phyloP scores from a whole-genome alignment of 2,113 vertebrate genomes.

The Shinisaurus crocodilurus region DNA sequence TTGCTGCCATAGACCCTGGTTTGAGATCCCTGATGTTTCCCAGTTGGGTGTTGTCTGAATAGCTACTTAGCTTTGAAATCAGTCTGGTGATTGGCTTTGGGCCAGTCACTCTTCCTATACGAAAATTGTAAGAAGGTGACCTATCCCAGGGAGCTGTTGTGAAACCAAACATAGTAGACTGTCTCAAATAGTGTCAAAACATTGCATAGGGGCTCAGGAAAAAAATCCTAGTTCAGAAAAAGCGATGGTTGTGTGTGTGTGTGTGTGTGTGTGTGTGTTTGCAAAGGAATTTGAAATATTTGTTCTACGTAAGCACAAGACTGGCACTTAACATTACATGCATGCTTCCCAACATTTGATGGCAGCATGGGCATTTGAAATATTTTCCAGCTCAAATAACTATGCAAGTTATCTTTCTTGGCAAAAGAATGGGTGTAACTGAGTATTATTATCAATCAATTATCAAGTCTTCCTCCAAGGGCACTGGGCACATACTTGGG shows the following conservation, averaged over 20 bases:
- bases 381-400: background rate
- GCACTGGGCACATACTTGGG: background rate
- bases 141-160: background rate
- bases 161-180: background rate
- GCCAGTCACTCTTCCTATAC: background rate
- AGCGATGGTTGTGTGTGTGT: too few relatives aligned
- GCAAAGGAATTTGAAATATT: background rate
- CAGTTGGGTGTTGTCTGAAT: too few relatives aligned
- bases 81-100: background rate
- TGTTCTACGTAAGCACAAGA: background rate
- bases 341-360: background rate
- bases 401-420: conserved; percentile 53
- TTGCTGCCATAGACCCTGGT: background rate
- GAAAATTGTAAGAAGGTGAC: background rate
- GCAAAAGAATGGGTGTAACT: conserved; percentile 1
- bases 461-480: background rate
- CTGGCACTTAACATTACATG: background rate
- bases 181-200: background rate
- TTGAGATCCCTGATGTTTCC: too few relatives aligned
- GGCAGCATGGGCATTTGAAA: background rate
- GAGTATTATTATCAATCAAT: conserved; percentile 17
- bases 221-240: background rate
- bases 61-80: background rate
- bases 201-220: background rate
- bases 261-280: too few relatives aligned